Evolutionary conservation across 53 echinoderm and acorn worm genomes (phyloP).

Genomic region (Temnopleurus reevesii): DNA sequence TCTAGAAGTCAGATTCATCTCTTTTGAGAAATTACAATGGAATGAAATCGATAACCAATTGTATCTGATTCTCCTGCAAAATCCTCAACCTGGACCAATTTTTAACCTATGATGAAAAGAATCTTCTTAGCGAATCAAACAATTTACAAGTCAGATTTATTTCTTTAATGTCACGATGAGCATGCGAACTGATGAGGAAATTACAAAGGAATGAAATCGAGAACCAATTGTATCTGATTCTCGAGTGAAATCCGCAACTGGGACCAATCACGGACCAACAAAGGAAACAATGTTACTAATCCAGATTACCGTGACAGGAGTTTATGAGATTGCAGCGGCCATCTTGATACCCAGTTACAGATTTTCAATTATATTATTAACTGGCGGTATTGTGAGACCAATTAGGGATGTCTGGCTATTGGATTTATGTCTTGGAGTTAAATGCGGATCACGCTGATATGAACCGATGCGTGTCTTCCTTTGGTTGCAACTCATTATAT

Average conservation of each 20-base stretch:
- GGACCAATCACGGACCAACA: constrained; percentile 4
- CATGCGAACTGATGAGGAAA: not conserved
- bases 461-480: not conserved
- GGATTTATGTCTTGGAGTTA: not conserved
- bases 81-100: too few relatives aligned
- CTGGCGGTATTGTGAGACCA: constrained; percentile 4
- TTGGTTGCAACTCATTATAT: not conserved
- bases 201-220: not conserved
- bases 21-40: too few relatives aligned
- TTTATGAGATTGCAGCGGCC: constrained; percentile 27
- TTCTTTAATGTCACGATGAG: not conserved
- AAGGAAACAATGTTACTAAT: constrained; percentile 7
- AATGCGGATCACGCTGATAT: not conserved
- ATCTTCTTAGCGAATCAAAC: not conserved
- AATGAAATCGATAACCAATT: too few relatives aligned
- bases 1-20: too few relatives aligned
- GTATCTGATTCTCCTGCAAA: too few relatives aligned
- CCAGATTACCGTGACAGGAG: not conserved
- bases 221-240: not conserved
- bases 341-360: constrained; percentile 39
- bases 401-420: constrained; percentile 8
- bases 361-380: constrained; percentile 61
- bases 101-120: not conserved
- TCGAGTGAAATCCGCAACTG: not conserved
- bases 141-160: not conserved